Base-by-base conservation (phyloP, 2,113 vertebrate species). In the Lonchura striata region DNA sequence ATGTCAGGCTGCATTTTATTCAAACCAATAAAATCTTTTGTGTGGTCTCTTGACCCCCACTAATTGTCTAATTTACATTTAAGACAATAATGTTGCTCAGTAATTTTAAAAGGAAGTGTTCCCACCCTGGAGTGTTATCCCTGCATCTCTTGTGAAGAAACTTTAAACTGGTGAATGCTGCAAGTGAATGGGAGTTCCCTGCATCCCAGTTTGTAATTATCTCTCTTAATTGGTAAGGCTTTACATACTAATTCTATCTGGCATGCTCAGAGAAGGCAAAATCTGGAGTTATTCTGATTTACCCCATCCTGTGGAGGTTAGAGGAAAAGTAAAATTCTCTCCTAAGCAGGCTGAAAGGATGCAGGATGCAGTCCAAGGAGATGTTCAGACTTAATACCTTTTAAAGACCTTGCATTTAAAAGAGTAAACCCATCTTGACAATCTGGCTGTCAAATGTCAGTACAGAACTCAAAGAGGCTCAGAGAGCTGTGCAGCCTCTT, bases 11-110 rank as follows among this genome's bases (percentile, higher is more conserved):
- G 71, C 86, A 93, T 96, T 95, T 96, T 93, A 95, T 96, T 95
- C 88, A 97, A 83, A 79, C 86, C 90, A 97, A 94, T 96, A 95
- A 95, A 96, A 96, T 81, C 71, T 94, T 93, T 94, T 94, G 93
- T 96, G 92, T 82, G 71, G 88, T 95, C 88, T 93, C 95, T 85
- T 90, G 94, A 96, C 92, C 83, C 81, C 93, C 5, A 0, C 80
- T 90, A 96, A 86, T 92, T 96, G 81, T 80, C 82, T 93, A 77
- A 95, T 97, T 92, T 96, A 82, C 94, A 97, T 93, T 88, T 81
- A 86, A 95, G 95, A 96, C 94, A 97, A 76, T 86, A 88, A 88
- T 33, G 61, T 78, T 90, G 50, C 80, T 96, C 74, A 88, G 80
- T 85, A 92, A 95, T 82, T 93, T 86, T 39, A 93, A 94, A 94